These are phyloP conservation scores for Balaeniceps rex DNA, from an alignment of 2,113 vertebrate species.

Conservation along the genomic window DNA sequence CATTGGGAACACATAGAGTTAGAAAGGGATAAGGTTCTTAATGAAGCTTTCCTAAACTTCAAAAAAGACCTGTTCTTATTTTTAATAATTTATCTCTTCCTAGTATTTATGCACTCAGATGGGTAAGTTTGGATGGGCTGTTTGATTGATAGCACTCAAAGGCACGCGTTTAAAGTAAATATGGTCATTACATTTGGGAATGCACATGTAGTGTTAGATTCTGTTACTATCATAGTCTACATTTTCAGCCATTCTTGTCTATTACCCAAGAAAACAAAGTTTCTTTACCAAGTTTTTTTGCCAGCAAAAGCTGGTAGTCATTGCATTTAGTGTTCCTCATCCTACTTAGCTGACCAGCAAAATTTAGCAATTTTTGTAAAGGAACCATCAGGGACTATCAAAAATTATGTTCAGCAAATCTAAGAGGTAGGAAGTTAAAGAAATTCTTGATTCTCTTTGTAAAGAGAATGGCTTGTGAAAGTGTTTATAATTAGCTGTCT, in stretches of 20 bases:
- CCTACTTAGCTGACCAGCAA: background rate
- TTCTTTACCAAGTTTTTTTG: background rate
- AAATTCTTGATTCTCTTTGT: background rate
- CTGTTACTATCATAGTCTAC: background rate
- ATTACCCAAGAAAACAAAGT: background rate
- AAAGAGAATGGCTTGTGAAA: background rate
- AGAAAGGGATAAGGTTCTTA: background rate
- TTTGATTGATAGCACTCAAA: background rate
- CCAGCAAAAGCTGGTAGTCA: background rate
- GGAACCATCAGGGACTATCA: background rate
- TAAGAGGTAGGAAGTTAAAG: background rate
- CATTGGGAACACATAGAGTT: background rate
- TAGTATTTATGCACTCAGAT: background rate
- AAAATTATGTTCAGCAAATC: background rate
- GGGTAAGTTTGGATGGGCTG: background rate
- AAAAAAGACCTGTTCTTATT: background rate
- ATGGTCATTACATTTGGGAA: background rate
- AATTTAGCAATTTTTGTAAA: background rate
- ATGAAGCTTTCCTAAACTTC: background rate
- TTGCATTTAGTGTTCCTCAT: background rate
- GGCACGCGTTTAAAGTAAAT: background rate
- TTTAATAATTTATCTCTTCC: background rate
- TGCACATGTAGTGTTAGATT: background rate
- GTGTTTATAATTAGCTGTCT: background rate
- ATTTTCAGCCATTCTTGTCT: background rate